Evolutionary conservation across 2,113 vertebrate species (phyloP), one percentile per base, ranked within the genome.

Genomic region (Caloenas nicobarica): DNA sequence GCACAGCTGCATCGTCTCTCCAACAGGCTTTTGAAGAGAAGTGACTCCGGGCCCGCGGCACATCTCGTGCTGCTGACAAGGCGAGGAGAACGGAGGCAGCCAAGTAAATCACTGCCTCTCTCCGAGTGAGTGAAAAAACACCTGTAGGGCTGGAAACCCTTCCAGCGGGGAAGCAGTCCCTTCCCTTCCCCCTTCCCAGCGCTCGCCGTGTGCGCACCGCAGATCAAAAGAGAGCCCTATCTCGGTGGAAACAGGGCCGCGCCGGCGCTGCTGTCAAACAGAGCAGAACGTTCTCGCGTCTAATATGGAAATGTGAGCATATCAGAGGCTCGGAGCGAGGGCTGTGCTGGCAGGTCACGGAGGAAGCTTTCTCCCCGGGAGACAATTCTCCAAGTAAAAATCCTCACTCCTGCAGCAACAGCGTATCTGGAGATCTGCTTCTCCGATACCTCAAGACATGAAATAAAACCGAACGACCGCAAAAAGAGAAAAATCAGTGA

Each of bases 281-380:
- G 95, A 95, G 96, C 96, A 92, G 95, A 96, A 92, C 81, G 86
- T 48, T 93, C 93, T 70, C 26, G 50, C 16, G 33, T 92, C 93
- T 94, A 23, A 36, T 60, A 86, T 74, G 96, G 89, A 77, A 80
- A 82, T 54, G 83, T 7, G 11, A 88, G 94, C 33, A 0, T 25
- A 61, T 70, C 95, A 5, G 91, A 90, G 73, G 95, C 91, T 57
- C 2, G 6, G 83, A 81, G 87, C 34, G 51, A 29, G 92, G 93
- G 79, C 92, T 69, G 87, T 0, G 85, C 91, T 78, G 94, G 70
- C 94, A 81, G 94, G 83, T 54, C 91, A 70, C 7, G 33, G 51
- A 58, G 88, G 95, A 53, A 81, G 64, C 83, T 58, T 86, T 58
- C 86, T 91, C 81, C 90, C 81, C 1, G 1, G 81, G 83, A 77